phyloP scores from a whole-genome alignment of 1,140 invertebrate species.

The Papilio aristodemus region DNA sequence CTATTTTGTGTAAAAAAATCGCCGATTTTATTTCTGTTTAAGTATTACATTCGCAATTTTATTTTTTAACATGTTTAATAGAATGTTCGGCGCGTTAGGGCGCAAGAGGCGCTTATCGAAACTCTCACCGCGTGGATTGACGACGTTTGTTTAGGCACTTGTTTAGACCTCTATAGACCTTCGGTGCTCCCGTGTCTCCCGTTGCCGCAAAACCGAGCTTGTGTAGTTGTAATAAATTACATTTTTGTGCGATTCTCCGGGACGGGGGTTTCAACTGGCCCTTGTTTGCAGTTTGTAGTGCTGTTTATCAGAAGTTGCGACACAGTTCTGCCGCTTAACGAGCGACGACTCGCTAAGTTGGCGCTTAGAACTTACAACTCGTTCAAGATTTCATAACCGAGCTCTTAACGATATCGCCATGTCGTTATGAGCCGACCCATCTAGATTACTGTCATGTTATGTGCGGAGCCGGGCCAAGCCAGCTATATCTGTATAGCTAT shows the following conservation, averaged over 20 bases:
- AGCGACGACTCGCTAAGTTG: constrained; percentile 4
- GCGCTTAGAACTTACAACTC: constrained; percentile 5
- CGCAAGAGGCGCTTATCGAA: constrained; percentile 11
- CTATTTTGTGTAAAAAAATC: no score
- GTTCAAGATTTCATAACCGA: constrained; percentile 12
- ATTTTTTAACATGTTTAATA: background rate
- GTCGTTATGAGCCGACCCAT: background rate
- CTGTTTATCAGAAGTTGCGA: constrained; percentile 2
- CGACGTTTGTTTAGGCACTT: constrained; percentile 31
- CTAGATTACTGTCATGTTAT: background rate
- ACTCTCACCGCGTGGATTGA: constrained; percentile 29
- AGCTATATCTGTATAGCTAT: no score
- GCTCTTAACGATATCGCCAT: background rate
- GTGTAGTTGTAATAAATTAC: background rate
- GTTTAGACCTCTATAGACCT: no score
- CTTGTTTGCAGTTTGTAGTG: constrained; percentile 18
- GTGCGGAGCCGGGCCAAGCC: no score
- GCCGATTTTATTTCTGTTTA: no score
- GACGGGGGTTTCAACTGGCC: background rate
- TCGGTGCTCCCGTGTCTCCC: no score
- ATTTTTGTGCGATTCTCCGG: background rate
- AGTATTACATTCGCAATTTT: no score
- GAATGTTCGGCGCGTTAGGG: background rate
- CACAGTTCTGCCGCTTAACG: background rate
- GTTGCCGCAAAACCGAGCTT: background rate